phyloP scores from a whole-genome alignment of 1,140 invertebrate genomes.

The Ostrea denselamellosa region DNA sequence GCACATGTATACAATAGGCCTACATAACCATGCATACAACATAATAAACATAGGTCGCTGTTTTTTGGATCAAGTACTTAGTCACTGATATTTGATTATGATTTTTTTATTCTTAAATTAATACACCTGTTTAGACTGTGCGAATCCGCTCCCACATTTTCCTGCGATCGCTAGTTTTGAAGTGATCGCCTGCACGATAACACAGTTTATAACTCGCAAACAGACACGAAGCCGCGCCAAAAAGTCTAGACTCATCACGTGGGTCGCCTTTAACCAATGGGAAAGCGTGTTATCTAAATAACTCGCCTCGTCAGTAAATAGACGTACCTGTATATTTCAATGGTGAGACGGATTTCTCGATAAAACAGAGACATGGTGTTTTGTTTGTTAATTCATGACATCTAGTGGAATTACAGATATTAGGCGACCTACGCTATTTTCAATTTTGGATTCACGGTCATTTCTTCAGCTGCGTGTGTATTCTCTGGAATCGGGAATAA shows the following conservation, averaged over 20 bases:
- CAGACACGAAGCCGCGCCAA: constrained; percentile 73
- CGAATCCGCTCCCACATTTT: constrained; percentile 24
- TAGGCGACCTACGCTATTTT: neutral
- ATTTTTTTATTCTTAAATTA: too few species aligned
- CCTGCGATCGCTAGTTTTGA: constrained; percentile 19
- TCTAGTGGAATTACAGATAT: constrained; percentile 11
- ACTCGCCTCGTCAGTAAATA: constrained; percentile 53
- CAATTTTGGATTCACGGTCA: neutral
- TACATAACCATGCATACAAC: too few species aligned
- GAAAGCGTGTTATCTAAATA: constrained; percentile 57
- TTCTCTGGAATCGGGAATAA: neutral
- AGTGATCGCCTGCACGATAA: constrained; percentile 35
- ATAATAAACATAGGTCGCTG: too few species aligned
- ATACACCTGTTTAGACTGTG: neutral
- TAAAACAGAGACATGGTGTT: constrained; percentile 25
- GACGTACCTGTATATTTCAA: constrained; percentile 51
- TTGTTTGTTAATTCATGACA: neutral
- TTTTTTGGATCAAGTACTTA: too few species aligned
- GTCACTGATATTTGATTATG: too few species aligned
- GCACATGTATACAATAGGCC: too few species aligned
- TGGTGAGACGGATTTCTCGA: constrained; percentile 2
- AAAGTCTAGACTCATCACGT: constrained; percentile 77
- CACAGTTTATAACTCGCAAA: constrained; percentile 38
- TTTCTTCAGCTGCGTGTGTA: neutral
- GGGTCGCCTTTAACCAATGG: constrained; percentile 70